Conservation (phyloP, 2,113 vertebrate species). For the Barbus barbus region DNA sequence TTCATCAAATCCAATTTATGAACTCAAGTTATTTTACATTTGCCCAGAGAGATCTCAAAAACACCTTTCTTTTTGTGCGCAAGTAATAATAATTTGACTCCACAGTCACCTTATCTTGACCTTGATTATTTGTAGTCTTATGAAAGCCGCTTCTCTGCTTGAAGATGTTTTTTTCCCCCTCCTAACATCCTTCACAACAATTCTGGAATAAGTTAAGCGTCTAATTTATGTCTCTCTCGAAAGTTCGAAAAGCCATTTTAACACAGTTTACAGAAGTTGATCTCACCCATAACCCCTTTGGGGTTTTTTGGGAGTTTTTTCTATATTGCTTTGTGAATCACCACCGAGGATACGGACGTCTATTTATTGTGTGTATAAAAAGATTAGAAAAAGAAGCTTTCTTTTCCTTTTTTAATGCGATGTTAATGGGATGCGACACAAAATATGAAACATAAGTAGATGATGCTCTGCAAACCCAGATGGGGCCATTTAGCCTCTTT, state of each 20-base stretch:
- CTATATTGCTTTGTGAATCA: slow-evolving; percentile 34
- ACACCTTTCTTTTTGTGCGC: neutral
- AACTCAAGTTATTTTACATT: neutral
- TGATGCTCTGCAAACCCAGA: slow-evolving; percentile 43
- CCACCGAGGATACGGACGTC: slow-evolving; percentile 30
- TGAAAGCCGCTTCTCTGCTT: neutral
- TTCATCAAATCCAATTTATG: slow-evolving; percentile 11
- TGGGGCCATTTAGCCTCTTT: slow-evolving; percentile 52
- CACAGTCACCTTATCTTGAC: neutral
- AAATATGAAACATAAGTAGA: slow-evolving; percentile 51
- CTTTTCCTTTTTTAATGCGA: slow-evolving; percentile 36
- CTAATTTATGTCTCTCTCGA: slow-evolving; percentile 35
- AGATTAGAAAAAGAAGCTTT: slow-evolving; percentile 39
- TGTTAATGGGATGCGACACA: slow-evolving; percentile 52
- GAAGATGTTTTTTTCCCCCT: neutral
- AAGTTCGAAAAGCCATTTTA: slow-evolving; percentile 25
- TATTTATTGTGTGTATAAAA: slow-evolving; percentile 39
- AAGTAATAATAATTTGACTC: neutral
- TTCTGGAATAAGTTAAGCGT: neutral
- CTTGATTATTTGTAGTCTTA: slow-evolving; percentile 30
- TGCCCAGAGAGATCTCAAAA: neutral
- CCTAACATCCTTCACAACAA: too few species aligned
- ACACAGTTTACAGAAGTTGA: slow-evolving; percentile 50
- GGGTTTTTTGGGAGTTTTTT: neutral
- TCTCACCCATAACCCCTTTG: slow-evolving; percentile 40